These are phyloP conservation scores for Drosophila stalkeri DNA, from an alignment of 2,888 invertebrate genomes.

Conservation along the genomic window DNA sequence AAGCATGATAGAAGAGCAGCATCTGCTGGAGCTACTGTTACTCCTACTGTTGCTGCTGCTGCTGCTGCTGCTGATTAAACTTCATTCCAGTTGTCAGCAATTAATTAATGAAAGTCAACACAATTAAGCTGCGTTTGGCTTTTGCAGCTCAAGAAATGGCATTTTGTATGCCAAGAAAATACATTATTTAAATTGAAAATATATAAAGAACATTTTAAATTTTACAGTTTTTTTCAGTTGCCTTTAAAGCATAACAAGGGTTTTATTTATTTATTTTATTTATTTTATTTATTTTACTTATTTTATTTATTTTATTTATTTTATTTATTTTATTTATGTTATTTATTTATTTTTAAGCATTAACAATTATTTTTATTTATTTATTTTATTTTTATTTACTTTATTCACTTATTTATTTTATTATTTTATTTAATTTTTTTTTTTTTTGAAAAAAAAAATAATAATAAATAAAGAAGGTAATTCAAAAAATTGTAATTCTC, in stretches of 20 bases:
- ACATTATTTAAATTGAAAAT: slow-evolving; percentile 2
- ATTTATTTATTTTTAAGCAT: too few relatives aligned
- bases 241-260: neutral
- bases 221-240: neutral
- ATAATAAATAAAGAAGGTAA: too few relatives aligned
- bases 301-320: too few relatives aligned
- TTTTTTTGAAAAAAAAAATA: too few relatives aligned
- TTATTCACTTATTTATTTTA: too few relatives aligned
- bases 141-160: neutral
- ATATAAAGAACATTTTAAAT: neutral
- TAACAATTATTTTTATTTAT: too few relatives aligned
- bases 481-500: too few relatives aligned
- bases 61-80: slow-evolving; percentile 11
- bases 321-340: too few relatives aligned
- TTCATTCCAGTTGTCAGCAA: neutral
- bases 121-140: slow-evolving; percentile 16
- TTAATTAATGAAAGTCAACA: slow-evolving; percentile 27
- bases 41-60: neutral
- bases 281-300: too few relatives aligned
- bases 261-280: too few relatives aligned
- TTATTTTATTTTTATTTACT: too few relatives aligned
- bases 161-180: neutral
- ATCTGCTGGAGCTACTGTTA: neutral
- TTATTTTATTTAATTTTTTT: too few relatives aligned
- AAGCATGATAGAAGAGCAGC: slow-evolving; percentile 10